Conservation (phyloP, 1,140 invertebrate genomes). For the Zaprionus lachaisei region DNA sequence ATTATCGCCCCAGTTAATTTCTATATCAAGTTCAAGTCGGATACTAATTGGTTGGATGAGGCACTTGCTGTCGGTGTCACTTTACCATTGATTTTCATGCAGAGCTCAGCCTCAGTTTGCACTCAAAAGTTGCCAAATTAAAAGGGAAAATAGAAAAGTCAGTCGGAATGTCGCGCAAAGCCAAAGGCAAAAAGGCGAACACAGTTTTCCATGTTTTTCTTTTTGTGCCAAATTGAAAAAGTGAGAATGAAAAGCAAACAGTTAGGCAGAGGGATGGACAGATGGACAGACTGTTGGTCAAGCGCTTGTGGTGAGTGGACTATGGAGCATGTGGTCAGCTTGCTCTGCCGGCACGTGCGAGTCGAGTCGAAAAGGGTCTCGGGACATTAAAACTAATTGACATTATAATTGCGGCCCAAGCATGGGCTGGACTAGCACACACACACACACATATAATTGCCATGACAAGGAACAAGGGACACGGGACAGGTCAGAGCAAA, state of each 20-base stretch:
- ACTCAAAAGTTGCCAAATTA: constrained; percentile 3
- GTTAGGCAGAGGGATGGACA: not conserved
- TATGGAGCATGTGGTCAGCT: not conserved
- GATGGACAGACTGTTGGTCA: not conserved
- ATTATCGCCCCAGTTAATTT: constrained; percentile 6
- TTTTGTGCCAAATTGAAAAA: not conserved
- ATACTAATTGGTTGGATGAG: not conserved
- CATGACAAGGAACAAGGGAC: constrained; percentile 32
- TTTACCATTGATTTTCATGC: not conserved
- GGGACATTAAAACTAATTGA: constrained; percentile 75
- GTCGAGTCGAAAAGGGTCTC: constrained; percentile 59
- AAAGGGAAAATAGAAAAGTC: not conserved
- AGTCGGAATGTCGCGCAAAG: not conserved
- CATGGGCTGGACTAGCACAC: not conserved
- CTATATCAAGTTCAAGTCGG: not conserved
- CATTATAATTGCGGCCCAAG: constrained; percentile 62
- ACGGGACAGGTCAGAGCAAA: not conserved
- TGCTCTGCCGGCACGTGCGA: constrained; percentile 45
- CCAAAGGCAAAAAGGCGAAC: not conserved
- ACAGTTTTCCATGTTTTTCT: not conserved
- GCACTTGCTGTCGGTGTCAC: not conserved
- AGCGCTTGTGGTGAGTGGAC: constrained; percentile 1
- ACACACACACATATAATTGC: constrained; percentile 50
- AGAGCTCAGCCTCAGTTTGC: not conserved
- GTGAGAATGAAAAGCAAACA: not conserved